Evolutionary conservation across 2,888 invertebrate genomes (phyloP).

Genomic region (Erebia epiphron): DNA sequence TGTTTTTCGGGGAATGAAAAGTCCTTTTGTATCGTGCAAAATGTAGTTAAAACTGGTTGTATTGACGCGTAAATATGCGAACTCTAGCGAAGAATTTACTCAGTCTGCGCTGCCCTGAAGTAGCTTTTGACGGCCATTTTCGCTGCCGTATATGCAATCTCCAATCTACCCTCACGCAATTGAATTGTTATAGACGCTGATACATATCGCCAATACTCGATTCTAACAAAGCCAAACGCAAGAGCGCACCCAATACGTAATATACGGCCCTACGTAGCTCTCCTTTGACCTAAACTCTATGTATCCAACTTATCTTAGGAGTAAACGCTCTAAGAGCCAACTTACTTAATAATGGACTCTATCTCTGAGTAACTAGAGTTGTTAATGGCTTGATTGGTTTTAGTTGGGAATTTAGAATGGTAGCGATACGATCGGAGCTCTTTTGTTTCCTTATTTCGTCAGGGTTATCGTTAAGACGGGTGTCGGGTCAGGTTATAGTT

Average conservation of each 20-base stretch:
- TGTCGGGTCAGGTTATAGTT: constrained; percentile 50
- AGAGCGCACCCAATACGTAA: constrained; percentile 50
- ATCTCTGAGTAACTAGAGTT: not conserved
- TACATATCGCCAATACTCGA: constrained; percentile 51
- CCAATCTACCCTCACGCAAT: constrained; percentile 20
- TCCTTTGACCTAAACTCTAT: constrained; percentile 69
- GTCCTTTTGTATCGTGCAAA: too few relatives aligned
- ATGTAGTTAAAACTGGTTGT: too few relatives aligned
- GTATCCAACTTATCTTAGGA: constrained; percentile 71
- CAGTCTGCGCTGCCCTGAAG: not conserved
- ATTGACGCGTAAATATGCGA: too few relatives aligned
- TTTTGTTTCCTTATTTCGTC: constrained; percentile 67
- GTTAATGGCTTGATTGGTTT: not conserved
- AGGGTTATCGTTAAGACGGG: constrained; percentile 49
- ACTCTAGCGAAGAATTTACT: too few relatives aligned
- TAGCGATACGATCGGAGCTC: constrained; percentile 61
- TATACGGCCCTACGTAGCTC: constrained; percentile 57
- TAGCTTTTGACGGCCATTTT: not conserved
- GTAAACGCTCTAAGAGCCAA: constrained; percentile 58
- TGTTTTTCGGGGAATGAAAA: too few relatives aligned
- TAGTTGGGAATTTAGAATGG: constrained; percentile 48
- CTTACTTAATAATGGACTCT: constrained; percentile 1
- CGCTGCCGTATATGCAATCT: constrained; percentile 2
- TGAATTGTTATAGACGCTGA: constrained; percentile 28
- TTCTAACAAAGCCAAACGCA: constrained; percentile 50